Base-by-base conservation (phyloP, 2,888 invertebrate species). In the Cosmopolites sordidus region DNA sequence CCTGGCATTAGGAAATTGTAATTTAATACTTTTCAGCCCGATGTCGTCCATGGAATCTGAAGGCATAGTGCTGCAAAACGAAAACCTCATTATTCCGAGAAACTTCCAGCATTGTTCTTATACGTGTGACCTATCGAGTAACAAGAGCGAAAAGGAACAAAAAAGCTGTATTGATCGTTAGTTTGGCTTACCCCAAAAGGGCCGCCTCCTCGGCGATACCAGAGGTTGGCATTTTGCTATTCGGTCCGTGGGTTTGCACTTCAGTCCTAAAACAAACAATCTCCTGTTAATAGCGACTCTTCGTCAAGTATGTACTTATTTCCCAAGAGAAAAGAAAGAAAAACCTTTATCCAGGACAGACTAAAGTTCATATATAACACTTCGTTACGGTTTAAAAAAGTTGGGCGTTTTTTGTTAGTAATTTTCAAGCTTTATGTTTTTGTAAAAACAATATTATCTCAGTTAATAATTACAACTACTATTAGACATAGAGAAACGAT, bases 31-130 rank as follows among this genome's bases (percentile, higher is more conserved):
- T 74, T 87, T 87, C 76, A 94, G 77, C 77, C 93, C 93, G 71
- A 93, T 90, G 75, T 93, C 92, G 72, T 92, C 92, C 89, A 92
- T 89, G 73, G 88, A 89, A 79, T 88, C 86, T 63, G 90, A 87
- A 65, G 92, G 87, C 83, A 87, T 84, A 66, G 85, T 84, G 78
- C 86, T 88, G 60, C 49, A 64, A 62, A 12, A 37, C 14, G 16
- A 11, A 40, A 33, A n/a, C 3, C 12, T 33, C 11, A 33, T 33
- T 33, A 33, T 3, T n/a, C 11, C 6, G 9, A 27, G 5, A 27
- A 27, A 27, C 5, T 5, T 4, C 33, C 11, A 4, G 4, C 12
- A 12, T 33, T 33, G 4, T 33, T n/a, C 33, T 5, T n/a, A 33
- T 33, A 33, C 33, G 33, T 33, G 33, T 33, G 33, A 33, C 33